These are phyloP conservation scores for Potamarius usumacintae DNA, from an alignment of 2,113 vertebrate species.

Conservation along the genomic window DNA sequence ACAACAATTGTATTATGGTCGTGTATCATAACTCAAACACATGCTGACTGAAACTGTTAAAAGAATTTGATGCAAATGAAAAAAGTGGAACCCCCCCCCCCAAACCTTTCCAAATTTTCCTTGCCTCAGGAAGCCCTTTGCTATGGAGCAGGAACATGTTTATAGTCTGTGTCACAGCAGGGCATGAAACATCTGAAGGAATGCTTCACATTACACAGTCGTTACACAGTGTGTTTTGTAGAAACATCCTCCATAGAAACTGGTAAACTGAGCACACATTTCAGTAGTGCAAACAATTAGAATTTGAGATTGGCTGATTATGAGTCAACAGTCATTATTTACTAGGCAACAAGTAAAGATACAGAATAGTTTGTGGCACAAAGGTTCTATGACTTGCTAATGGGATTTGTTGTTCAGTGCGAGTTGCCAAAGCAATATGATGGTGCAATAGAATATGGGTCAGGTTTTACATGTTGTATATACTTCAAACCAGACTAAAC, in stretches of 20 bases:
- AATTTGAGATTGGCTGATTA: neutral
- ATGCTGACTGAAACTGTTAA: too few relatives aligned
- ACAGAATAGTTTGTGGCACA: neutral
- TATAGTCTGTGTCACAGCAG: neutral
- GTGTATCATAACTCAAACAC: too few relatives aligned
- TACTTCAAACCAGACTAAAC: neutral
- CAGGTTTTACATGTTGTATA: neutral
- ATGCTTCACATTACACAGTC: constrained; percentile 23
- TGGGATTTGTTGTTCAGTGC: neutral
- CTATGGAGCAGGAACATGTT: constrained; percentile 2
- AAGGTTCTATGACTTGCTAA: neutral
- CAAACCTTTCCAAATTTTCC: neutral
- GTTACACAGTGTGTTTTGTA: constrained; percentile 32
- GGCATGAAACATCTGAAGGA: constrained; percentile 13
- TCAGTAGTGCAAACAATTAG: neutral
- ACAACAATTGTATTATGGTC: too few relatives aligned
- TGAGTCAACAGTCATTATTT: constrained; percentile 1
- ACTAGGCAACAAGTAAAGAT: neutral
- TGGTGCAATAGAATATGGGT: neutral
- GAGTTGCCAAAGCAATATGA: neutral
- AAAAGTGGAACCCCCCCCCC: too few relatives aligned
- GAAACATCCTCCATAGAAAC: constrained; percentile 19
- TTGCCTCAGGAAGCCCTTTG: constrained; percentile 11
- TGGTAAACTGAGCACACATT: constrained; percentile 41
- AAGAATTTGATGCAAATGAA: too few relatives aligned